Evolutionary conservation across 2,888 invertebrate genomes (phyloP).

Genomic region (Nasonovia ribisnigri): DNA sequence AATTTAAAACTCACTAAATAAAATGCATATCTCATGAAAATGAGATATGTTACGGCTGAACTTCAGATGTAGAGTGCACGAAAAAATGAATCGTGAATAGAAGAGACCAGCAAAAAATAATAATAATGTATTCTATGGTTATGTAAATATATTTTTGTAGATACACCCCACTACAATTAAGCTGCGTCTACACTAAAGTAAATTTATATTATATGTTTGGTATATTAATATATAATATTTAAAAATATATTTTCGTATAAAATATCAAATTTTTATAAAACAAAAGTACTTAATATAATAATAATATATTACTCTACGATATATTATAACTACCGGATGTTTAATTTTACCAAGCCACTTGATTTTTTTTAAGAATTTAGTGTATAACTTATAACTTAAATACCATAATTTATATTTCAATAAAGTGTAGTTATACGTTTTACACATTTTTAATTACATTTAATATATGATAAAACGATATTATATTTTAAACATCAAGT

Average conservation of each 20-base stretch:
- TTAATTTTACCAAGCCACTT: background rate
- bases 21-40: no score
- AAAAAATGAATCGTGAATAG: background rate
- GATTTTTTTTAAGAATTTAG: background rate
- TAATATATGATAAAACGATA: background rate
- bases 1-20: slow-evolving; percentile 1
- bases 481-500: background rate
- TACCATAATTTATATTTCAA: no score
- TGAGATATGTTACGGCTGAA: background rate
- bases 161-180: background rate
- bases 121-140: background rate
- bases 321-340: background rate
- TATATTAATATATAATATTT: no score
- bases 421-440: no score
- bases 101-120: background rate
- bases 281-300: background rate
- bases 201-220: background rate
- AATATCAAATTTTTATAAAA: background rate
- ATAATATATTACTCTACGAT: background rate
- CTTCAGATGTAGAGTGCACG: slow-evolving; percentile 19
- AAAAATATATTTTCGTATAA: background rate
- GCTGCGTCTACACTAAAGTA: slow-evolving; percentile 32
- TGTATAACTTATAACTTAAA: background rate
- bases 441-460: background rate
- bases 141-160: background rate